Conservation (phyloP, 2,888 invertebrate species). For the Xestia xanthographa region DNA sequence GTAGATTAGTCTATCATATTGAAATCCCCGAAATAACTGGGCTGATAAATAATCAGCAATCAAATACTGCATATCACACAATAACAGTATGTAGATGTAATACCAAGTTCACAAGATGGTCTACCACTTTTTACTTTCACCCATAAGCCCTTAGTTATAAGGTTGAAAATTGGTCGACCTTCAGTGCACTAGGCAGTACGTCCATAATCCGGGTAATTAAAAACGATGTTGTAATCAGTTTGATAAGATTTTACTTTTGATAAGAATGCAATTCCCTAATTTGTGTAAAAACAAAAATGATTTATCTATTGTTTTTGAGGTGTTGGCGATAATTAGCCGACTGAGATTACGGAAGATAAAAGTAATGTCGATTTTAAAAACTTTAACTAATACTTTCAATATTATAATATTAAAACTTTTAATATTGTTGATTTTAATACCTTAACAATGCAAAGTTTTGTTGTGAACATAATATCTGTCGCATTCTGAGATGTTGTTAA, state of each 20-base stretch:
- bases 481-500: too few species aligned
- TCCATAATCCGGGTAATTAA: too few species aligned
- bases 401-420: too few species aligned
- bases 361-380: not conserved
- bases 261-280: conserved; percentile 27
- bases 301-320: too few species aligned
- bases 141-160: not conserved
- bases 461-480: too few species aligned
- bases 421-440: too few species aligned
- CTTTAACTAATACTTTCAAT: too few species aligned
- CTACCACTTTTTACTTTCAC: not conserved
- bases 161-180: not conserved
- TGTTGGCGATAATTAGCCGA: too few species aligned
- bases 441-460: too few species aligned
- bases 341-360: not conserved
- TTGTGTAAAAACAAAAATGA: too few species aligned
- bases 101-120: not conserved
- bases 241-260: conserved; percentile 10
- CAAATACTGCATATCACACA: conserved; percentile 16
- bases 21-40: not conserved
- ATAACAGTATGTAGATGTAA: not conserved
- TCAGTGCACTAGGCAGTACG: not conserved
- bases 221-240: too few species aligned
- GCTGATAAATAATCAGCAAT: conserved; percentile 16
- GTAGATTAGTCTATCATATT: not conserved